These are phyloP conservation scores for Bibio marci DNA, from an alignment of 2,888 invertebrate genomes.

Conservation along the genomic window DNA sequence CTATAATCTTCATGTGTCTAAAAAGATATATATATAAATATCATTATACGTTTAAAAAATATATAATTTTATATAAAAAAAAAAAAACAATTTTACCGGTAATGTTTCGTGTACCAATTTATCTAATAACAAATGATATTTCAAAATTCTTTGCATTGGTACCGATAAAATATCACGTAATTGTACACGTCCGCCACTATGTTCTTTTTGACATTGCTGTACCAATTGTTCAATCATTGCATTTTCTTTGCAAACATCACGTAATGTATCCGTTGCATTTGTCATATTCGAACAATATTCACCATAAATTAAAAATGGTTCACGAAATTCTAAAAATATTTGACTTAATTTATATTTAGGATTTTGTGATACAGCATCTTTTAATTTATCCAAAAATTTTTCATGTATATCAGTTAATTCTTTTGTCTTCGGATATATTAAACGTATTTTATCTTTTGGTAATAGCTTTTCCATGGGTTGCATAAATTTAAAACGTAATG, in stretches of 20 bases:
- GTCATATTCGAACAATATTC: slow-evolving; percentile 92
- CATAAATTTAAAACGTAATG: slow-evolving; percentile 65
- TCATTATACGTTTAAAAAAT: not conserved
- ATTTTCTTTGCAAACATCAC: slow-evolving; percentile 27
- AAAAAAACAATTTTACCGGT: slow-evolving; percentile 33
- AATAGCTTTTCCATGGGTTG: slow-evolving; percentile 55
- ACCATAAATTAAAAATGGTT: slow-evolving; percentile 83
- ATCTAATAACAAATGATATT: slow-evolving; percentile 87
- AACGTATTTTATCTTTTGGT: slow-evolving; percentile 53
- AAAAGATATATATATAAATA: slow-evolving; percentile 6
- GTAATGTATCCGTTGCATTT: slow-evolving; percentile 69
- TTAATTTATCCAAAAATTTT: slow-evolving; percentile 65
- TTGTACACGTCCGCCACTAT: slow-evolving; percentile 88
- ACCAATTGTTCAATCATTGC: slow-evolving; percentile 26
- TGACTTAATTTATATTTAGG: slow-evolving; percentile 45
- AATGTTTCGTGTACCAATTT: slow-evolving; percentile 77
- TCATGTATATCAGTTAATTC: slow-evolving; percentile 75
- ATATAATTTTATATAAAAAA: slow-evolving; percentile 1
- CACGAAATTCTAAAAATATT: slow-evolving; percentile 81
- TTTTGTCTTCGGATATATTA: slow-evolving; percentile 84
- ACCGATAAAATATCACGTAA: slow-evolving; percentile 89
- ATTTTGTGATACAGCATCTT: slow-evolving; percentile 48
- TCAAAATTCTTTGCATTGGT: slow-evolving; percentile 96
- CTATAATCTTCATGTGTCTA: slow-evolving; percentile 70
- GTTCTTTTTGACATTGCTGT: slow-evolving; percentile 82